Conservation (phyloP, 2,113 vertebrate genomes). For the Mormoops blainvillei region DNA sequence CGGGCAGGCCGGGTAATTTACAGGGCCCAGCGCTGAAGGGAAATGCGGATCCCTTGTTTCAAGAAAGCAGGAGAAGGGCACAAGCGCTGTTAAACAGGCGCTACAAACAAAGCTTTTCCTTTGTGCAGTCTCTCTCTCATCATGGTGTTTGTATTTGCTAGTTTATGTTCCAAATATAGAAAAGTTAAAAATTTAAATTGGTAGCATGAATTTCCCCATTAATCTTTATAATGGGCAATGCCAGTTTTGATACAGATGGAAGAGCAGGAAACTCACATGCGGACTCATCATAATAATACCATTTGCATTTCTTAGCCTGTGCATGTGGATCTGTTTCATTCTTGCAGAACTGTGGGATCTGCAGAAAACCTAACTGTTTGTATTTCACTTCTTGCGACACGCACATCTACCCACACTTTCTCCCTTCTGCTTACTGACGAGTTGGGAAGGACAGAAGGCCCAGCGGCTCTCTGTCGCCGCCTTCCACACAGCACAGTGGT, state of each 20-base stretch:
- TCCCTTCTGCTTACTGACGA: neutral
- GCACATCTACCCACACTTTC: neutral
- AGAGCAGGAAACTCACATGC: neutral
- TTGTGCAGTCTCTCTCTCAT: neutral
- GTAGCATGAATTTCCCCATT: neutral
- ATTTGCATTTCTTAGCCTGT: neutral
- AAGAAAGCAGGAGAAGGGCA: neutral
- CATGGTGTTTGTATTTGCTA: neutral
- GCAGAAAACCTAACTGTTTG: neutral
- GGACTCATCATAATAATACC: neutral
- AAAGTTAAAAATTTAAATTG: neutral
- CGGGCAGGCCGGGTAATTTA: neutral
- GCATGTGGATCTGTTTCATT: neutral
- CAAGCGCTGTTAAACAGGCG: neutral
- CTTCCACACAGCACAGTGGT: neutral
- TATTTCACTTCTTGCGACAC: neutral
- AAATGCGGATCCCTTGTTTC: neutral
- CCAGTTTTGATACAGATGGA: neutral
- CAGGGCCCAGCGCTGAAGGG: neutral
- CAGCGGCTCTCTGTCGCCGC: neutral
- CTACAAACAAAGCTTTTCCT: neutral
- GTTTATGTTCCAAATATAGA: conserved; percentile 4
- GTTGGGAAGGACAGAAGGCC: neutral
- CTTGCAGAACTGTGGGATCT: neutral
- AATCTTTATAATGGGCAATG: neutral